Conservation (phyloP, 2,113 vertebrate genomes). For the Vimba vimba region DNA sequence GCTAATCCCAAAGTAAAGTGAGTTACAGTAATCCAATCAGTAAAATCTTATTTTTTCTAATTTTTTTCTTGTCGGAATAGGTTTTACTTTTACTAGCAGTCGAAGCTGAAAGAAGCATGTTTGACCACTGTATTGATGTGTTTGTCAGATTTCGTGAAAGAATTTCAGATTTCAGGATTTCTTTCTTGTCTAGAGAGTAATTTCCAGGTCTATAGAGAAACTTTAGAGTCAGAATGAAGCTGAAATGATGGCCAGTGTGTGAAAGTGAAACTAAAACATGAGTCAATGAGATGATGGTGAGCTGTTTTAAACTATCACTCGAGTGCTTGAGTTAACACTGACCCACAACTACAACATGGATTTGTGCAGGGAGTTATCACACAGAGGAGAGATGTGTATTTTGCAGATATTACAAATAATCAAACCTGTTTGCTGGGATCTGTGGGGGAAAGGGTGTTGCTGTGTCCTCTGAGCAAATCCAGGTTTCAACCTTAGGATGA, state of each 20-base stretch:
- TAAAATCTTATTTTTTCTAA: too few species aligned
- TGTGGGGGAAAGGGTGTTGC: not conserved
- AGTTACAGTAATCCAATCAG: too few species aligned
- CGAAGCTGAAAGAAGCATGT: too few species aligned
- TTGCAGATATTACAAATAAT: not conserved
- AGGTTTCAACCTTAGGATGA: not conserved
- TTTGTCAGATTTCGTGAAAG: too few species aligned
- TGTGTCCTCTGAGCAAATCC: not conserved
- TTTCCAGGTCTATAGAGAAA: not conserved
- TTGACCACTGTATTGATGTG: too few species aligned
- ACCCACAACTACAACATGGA: not conserved
- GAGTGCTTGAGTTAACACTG: not conserved
- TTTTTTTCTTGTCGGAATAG: too few species aligned
- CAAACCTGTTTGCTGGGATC: not conserved
- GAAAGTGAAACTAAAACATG: not conserved
- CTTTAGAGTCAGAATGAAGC: not conserved
- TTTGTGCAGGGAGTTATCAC: not conserved
- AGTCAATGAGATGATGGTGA: not conserved
- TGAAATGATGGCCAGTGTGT: not conserved
- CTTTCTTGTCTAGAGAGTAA: too few species aligned
- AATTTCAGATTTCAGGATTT: too few species aligned
- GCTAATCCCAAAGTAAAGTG: too few species aligned
- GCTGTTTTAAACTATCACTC: not conserved
- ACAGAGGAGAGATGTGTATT: not conserved
- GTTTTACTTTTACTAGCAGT: too few species aligned